Evolutionary conservation across 2,888 invertebrate species (phyloP), one percentile per base, ranked within the genome.

Genomic region (Tenthredo distinguenda): DNA sequence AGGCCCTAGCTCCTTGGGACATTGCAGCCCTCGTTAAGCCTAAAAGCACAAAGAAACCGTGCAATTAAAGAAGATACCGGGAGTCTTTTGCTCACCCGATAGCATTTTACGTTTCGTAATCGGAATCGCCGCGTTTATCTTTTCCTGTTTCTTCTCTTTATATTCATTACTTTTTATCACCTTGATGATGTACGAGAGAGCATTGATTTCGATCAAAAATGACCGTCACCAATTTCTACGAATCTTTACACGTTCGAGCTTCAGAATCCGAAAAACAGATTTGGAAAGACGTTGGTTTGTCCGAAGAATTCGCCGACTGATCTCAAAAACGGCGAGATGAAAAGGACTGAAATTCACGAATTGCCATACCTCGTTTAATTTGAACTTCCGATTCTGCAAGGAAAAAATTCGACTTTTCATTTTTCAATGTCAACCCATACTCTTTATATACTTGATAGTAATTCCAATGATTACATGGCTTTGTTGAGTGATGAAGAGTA

Each of bases 11-110:
- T 77, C 50, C 77, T 50, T 77, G 77, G 77, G 55, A 55, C 50
- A 55, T 55, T 50, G 31, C 76, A 50, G 31, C 55, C 55, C 50
- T 55, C 26, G 50, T 50, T 50, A 77, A 77, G 18, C n/a, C 12
- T 18, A 50, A 77, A 34, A 55, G 43, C 31, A 77, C 77, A 77
- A 77, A 77, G 77, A 50, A 77, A 7, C 55, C 34, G 50, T 55
- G 77, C 77, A 77, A 77, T 77, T 55, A 77, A 77, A 77, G 34
- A 50, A 77, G 31, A 47, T 43, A 26, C 40, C 72, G 15, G 37
- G 43, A 43, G 43, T 74, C 72, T 74, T 72, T 43, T 74, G 43
- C 5, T 74, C 15, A 74, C 72, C 43, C 21, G 72, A 74, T 43
- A 74, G 21, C 21, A 43, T 74, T 43, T 74, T 43, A 74, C 43